Evolutionary conservation across 2,797 vertebrate genomes (phyloP), one percentile per base, ranked within the genome.

Genomic region (Furcifer pardalis): DNA sequence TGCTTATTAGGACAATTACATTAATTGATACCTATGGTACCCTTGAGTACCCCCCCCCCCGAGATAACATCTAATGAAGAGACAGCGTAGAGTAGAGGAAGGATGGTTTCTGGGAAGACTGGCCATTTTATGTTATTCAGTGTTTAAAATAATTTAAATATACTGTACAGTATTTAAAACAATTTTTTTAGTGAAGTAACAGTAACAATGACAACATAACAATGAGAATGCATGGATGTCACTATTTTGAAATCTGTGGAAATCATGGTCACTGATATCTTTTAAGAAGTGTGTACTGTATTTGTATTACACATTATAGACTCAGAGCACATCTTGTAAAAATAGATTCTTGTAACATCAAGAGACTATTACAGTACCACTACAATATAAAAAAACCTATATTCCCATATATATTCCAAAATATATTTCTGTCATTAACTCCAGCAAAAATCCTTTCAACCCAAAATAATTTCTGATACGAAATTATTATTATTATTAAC

Each of bases 1-100:
- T 90, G 92, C 86, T 86, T 77, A 85, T 89, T 89, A 95, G 94
- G 77, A 56, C 84, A 92, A 91, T 89, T 77, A 91, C 81, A 91
- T 86, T 83, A 89, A 49, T 25, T 91, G 92, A 95, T 85, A 92
- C 91, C 88, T 2, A 7, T 49, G 80, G 88, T 82, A 88, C 91
- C 86, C 87, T 23, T 69, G 71, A 81, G 84, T n/a, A n/a, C n/a
- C n/a, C n/a, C n/a, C n/a, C n/a, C n/a, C n/a, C n/a, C n/a, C n/a
- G 79, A 91, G 83, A 86, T 87, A 92, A 89, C 73, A 92, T 42
- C 76, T 82, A 85, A 91, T 30, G 52, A 82, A 1, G 5, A 85
- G 23, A 74, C 21, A 0, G 68, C n/a, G n/a, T n/a, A n/a, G 23
- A 82, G 77, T 49, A 76, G 87, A 80, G 12, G 83, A 84, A 5